Evolutionary conservation across 2,797 vertebrate genomes (phyloP).

Genomic region (Sebastes minor): DNA sequence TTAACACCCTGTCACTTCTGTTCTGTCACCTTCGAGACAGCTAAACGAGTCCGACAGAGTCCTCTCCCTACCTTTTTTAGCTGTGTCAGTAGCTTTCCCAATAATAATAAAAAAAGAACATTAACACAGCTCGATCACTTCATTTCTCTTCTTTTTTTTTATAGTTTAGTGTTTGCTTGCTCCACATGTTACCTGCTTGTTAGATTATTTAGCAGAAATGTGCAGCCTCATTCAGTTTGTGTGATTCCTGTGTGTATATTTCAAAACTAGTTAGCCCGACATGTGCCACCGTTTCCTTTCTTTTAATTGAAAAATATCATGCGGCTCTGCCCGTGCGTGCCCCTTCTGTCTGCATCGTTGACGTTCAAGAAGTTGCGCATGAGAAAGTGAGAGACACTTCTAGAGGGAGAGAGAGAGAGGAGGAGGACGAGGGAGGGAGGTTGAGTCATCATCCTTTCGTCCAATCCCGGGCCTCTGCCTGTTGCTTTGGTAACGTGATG

Average conservation of each 20-base stretch:
- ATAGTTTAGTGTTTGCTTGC: neutral
- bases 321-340: neutral
- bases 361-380: conserved; percentile 58
- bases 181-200: neutral
- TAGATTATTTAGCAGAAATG: neutral
- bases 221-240: neutral
- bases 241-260: neutral
- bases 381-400: conserved; percentile 54
- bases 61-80: neutral
- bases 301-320: conserved; percentile 1
- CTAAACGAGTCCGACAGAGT: neutral
- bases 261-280: neutral
- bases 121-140: neutral
- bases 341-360: conserved; percentile 31
- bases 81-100: neutral
- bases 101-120: neutral
- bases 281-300: neutral
- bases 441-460: conserved; percentile 71
- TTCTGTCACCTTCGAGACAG: neutral
- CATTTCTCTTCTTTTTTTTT: neutral
- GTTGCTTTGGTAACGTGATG: conserved; percentile 82
- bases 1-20: conserved; percentile 27
- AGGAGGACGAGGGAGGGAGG: conserved; percentile 52
- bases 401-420: conserved; percentile 6
- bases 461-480: conserved; percentile 71